Base-by-base conservation (phyloP, 2,113 vertebrate genomes). In the Pseudolaguvia tuberculata region DNA sequence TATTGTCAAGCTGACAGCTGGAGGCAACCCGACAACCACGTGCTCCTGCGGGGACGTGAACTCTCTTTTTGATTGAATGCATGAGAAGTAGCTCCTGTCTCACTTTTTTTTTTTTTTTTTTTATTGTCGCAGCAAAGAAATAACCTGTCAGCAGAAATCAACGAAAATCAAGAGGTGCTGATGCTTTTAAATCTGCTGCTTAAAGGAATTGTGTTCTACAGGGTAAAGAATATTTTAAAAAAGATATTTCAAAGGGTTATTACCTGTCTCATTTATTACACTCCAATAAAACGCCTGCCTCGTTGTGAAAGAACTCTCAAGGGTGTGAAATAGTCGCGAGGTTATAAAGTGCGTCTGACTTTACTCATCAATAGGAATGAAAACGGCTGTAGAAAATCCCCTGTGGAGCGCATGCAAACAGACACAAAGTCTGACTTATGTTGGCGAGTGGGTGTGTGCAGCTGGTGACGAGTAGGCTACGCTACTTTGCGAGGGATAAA, bases 401-500 rank as follows among this genome's bases (percentile, higher is more conserved):
- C 68, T 39, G 78, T 57, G 72, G 71, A 68, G 68, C 75, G 53
- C 76, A 70, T 62, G 62, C 56, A 77, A 69, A 80, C 61, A 62
- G 74, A 72, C 76, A 85, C 83, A 84, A 82, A 83, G 80, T 70
- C 87, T 78, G 84, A 85, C 80, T 88, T 81, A 77, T 84, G 78
- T 77, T 80, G 8, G 85, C 84, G 85, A 87, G 89, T 80, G 79
- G 80, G 80, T 76, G 82, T 39, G 79, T 85, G 83, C 84, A 79
- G 81, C 82, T 77, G 75, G 80, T 68, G 84, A 82, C 79, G 77
- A 87, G 86, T 87, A 85, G 85, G 80, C 83, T 75, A 74, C 76
- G 78, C 52, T 70, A 84, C 86, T 88, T 81, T 69, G 50, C 77
- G 82, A 87, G 82, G 82, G 86, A 87, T 79, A 81, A 85, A 82